A percentile compares a stretch with the other conserved stretches of the same genome.
Conservation (phyloP, 2,113 vertebrate species). For the Epinephelus lanceolatus region DNA sequence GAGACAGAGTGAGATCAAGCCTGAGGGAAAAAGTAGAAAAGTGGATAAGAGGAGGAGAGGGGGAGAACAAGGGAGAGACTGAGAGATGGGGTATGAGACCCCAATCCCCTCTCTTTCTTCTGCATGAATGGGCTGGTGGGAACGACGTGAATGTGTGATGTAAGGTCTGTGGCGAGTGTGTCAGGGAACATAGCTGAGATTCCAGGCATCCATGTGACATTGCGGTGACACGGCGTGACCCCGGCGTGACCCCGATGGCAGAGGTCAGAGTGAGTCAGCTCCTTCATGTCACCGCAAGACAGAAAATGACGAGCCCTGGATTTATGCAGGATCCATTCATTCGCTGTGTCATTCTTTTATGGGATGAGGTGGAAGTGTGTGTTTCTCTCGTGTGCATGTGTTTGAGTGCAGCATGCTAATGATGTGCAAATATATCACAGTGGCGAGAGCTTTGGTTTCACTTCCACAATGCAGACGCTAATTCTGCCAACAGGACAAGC, state of each 20-base stretch:
- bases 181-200: slow-evolving; percentile 58
- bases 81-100: slow-evolving; percentile 12
- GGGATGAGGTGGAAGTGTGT: neutral
- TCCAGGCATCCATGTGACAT: slow-evolving; percentile 60
- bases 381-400: neutral
- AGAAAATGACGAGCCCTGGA: neutral
- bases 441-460: slow-evolving; percentile 38
- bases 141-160: slow-evolving; percentile 57
- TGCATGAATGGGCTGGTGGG: slow-evolving; percentile 60
- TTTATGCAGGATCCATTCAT: neutral
- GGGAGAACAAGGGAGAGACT: neutral
- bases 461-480: slow-evolving; percentile 34
- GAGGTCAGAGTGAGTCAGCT: slow-evolving; percentile 27
- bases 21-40: slow-evolving; percentile 11
- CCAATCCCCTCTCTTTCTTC: slow-evolving; percentile 30
- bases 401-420: slow-evolving; percentile 38
- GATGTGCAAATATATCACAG: slow-evolving; percentile 40
- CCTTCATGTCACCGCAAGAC: neutral
- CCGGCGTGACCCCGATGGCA: neutral
- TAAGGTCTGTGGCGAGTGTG: slow-evolving; percentile 55
- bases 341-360: neutral
- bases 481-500: slow-evolving; percentile 4
- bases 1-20: slow-evolving; percentile 13
- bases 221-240: slow-evolving; percentile 44
- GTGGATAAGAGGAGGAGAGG: neutral